These are phyloP conservation scores for Gymnobelideus leadbeateri DNA, from an alignment of 2,113 vertebrate species.

Conservation along the genomic window DNA sequence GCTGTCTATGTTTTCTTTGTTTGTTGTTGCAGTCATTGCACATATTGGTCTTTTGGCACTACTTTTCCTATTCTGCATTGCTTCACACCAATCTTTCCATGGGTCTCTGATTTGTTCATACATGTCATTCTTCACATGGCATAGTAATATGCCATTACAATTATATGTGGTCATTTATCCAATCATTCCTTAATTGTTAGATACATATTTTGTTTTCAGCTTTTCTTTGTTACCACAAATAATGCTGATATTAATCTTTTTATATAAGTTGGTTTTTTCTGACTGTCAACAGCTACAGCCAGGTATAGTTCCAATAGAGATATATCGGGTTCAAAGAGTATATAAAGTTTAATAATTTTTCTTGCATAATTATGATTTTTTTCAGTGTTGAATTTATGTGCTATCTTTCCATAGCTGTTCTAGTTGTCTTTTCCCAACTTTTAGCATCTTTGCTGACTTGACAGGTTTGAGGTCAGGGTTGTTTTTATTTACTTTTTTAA, in stretches of 20 bases:
- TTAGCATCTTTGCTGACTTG: background rate
- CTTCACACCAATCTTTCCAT: background rate
- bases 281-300: background rate
- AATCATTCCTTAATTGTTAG: background rate
- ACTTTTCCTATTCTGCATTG: background rate
- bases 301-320: background rate
- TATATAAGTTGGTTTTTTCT: background rate
- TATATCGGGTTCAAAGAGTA: background rate
- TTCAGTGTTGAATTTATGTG: background rate
- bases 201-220: background rate
- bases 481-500: background rate
- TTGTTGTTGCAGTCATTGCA: background rate
- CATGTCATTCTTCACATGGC: background rate
- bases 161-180: background rate
- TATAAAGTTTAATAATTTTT: background rate
- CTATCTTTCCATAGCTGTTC: background rate
- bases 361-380: background rate
- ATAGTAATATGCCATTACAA: background rate
- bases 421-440: background rate
- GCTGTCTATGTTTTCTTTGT: background rate
- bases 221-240: background rate
- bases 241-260: background rate
- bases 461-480: background rate
- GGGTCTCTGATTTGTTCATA: background rate
- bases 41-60: background rate